Conservation (phyloP, 2,113 vertebrate genomes). For the Casuarius casuarius region DNA sequence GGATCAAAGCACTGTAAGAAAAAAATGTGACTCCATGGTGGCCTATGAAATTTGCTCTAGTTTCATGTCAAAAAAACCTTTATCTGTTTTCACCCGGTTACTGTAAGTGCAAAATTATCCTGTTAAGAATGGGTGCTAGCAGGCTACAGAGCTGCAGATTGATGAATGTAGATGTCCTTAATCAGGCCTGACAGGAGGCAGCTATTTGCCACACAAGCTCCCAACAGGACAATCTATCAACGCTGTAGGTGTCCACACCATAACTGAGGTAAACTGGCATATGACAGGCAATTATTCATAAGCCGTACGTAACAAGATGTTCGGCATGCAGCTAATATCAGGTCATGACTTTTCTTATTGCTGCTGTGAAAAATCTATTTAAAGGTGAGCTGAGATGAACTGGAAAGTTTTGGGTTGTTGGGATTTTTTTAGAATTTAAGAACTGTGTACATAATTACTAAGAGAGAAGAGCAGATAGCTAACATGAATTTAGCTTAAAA, state of each 20-base stretch:
- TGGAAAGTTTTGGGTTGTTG: neutral
- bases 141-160: slow-evolving; percentile 47
- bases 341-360: neutral
- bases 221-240: slow-evolving; percentile 8
- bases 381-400: neutral
- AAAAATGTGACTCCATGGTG: neutral
- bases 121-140: slow-evolving; percentile 7
- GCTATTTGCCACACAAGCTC: neutral
- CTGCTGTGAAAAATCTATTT: neutral
- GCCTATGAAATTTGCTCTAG: neutral
- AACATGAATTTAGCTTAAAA: neutral
- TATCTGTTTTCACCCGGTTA: neutral
- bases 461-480: neutral
- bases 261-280: neutral
- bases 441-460: neutral
- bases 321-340: neutral
- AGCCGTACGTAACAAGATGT: neutral
- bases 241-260: slow-evolving; percentile 14
- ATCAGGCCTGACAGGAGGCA: neutral
- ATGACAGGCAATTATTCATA: slow-evolving; percentile 41
- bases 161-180: slow-evolving; percentile 31
- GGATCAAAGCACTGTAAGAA: neutral
- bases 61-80: neutral
- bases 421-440: neutral
- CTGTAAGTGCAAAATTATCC: neutral